A percentile compares a stretch with the other conserved stretches of the same genome.
These are phyloP conservation scores for Helicoverpa armigera DNA, from an alignment of 1,140 invertebrate species.

Conservation along the genomic window DNA sequence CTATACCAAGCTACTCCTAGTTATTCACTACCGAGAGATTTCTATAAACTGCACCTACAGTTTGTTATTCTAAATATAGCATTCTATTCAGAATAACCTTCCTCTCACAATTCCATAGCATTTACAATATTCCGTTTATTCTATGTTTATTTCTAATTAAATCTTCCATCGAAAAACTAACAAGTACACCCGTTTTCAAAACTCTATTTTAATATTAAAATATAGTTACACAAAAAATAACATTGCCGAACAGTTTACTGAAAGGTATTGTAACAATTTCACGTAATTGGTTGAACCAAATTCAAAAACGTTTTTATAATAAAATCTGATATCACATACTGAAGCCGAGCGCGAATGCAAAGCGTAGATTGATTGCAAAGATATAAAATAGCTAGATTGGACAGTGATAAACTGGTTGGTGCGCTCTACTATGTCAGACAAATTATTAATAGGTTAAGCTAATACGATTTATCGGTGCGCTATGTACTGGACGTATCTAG, in stretches of 20 bases:
- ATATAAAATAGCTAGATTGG: constrained; percentile 36
- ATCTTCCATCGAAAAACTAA: not conserved
- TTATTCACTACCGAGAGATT: not conserved
- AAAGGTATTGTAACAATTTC: constrained; percentile 28
- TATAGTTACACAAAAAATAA: not conserved
- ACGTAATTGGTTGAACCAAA: constrained; percentile 36
- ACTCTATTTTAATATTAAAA: constrained; percentile 8
- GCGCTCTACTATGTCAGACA: not conserved
- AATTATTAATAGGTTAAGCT: constrained; percentile 17
- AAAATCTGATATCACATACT: constrained; percentile 32
- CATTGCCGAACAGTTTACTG: constrained; percentile 19
- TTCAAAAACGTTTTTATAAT: constrained; percentile 33
- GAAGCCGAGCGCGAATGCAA: constrained; percentile 3
- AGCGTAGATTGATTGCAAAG: constrained; percentile 39
- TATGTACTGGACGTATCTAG: constrained; percentile 24
- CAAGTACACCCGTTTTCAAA: not conserved
- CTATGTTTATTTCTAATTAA: not conserved
- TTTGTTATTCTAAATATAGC: constrained; percentile 16
- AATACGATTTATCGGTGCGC: constrained; percentile 9
- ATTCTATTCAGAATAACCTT: not conserved
- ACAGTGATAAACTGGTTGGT: constrained; percentile 10
- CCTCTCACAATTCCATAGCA: not conserved
- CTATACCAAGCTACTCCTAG: not conserved
- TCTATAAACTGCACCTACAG: constrained; percentile 11
- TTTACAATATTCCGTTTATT: not conserved